Evolutionary conservation across 2,113 vertebrate genomes (phyloP).

Genomic region (Haemorhous mexicanus): DNA sequence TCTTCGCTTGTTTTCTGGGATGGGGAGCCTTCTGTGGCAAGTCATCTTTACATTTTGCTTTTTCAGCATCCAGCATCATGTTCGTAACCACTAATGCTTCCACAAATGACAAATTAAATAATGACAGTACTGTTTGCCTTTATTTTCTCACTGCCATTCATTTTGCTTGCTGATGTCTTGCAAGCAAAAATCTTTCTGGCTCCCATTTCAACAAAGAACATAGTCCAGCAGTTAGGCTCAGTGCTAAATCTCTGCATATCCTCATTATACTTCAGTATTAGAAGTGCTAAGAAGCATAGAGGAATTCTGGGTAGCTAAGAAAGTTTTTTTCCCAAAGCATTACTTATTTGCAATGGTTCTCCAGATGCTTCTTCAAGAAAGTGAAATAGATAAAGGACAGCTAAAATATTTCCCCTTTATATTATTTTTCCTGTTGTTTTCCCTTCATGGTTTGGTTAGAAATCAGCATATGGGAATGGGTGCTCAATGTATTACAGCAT

Average conservation of each 20-base stretch:
- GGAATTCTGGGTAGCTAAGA: neutral
- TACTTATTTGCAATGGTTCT: neutral
- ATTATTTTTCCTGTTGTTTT: neutral
- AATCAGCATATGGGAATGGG: neutral
- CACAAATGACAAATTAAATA: neutral
- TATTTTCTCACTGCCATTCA: neutral
- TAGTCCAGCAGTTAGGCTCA: neutral
- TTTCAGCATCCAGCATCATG: neutral
- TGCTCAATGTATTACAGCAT: neutral
- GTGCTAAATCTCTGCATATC: neutral
- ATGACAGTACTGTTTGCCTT: neutral
- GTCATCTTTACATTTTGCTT: neutral
- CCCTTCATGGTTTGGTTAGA: neutral
- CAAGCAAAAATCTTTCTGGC: neutral
- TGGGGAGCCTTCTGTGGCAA: neutral
- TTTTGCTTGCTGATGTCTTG: neutral
- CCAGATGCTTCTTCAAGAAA: neutral
- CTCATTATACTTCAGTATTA: neutral
- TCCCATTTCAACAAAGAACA: neutral
- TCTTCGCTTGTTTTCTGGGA: neutral
- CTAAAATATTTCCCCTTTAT: neutral
- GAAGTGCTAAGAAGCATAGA: neutral
- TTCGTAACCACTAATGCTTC: neutral
- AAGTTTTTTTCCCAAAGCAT: neutral
- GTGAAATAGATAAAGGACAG: neutral